Conservation (phyloP, 2,113 vertebrate genomes). For the Odontesthes bonariensis region DNA sequence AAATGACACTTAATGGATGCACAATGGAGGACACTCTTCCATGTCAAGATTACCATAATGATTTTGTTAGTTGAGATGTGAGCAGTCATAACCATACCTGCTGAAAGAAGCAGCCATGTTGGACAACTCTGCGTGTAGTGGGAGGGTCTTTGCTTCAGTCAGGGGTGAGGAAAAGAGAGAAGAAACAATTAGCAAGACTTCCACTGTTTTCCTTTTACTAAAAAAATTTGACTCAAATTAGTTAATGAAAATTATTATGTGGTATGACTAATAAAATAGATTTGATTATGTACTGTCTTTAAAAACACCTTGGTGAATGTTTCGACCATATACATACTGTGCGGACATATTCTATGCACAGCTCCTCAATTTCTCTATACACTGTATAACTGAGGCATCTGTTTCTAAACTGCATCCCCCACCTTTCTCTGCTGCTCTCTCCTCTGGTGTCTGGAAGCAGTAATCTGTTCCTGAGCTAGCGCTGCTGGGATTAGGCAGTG, state of each 20-base stretch:
- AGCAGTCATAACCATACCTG: constrained; percentile 58
- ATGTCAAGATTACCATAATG: constrained; percentile 13
- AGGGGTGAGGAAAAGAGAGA: constrained; percentile 38
- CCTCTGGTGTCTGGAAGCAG: constrained; percentile 78
- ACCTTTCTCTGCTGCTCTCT: constrained; percentile 61
- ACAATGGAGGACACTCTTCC: background rate
- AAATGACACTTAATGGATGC: constrained; percentile 14
- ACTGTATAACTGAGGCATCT: constrained; percentile 65
- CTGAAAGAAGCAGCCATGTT: constrained; percentile 58
- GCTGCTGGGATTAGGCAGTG: constrained; percentile 82
- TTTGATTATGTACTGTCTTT: background rate
- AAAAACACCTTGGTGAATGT: background rate
- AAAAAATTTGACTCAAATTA: background rate
- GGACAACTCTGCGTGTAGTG: constrained; percentile 47
- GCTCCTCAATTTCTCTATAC: constrained; percentile 43
- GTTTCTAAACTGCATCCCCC: constrained; percentile 56
- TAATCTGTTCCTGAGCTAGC: constrained; percentile 84
- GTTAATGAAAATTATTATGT: background rate
- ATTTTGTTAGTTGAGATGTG: constrained; percentile 24
- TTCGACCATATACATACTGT: constrained; percentile 17
- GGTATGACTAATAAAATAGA: background rate
- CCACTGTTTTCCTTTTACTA: too few species aligned
- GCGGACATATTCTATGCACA: constrained; percentile 36
- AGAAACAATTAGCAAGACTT: constrained; percentile 19
- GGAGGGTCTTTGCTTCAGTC: constrained; percentile 33